Percentiles rank a stretch among this genome's conserved stretches.
Conservation (phyloP, 2,797 vertebrate genomes). For the Pagetopsis macropterus region DNA sequence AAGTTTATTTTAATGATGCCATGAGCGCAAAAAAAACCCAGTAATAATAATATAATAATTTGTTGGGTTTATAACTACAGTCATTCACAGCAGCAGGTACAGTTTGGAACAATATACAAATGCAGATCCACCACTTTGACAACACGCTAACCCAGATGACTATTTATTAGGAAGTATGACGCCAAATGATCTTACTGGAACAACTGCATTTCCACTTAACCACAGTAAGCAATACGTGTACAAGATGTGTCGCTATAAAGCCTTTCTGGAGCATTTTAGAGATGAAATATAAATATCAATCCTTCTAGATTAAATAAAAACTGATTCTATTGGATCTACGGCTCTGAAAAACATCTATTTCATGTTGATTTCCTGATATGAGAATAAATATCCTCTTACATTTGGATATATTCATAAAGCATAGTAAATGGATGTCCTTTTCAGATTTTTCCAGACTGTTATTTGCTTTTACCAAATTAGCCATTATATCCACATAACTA, state of each 20-base stretch:
- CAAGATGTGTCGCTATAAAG: not conserved
- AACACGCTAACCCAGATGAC: not conserved
- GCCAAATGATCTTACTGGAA: not conserved
- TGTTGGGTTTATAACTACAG: slow-evolving; percentile 21
- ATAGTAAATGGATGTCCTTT: too few relatives aligned
- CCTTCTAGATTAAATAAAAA: too few relatives aligned
- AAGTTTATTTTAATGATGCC: slow-evolving; percentile 37
- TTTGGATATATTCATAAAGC: too few relatives aligned
- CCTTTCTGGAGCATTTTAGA: slow-evolving; percentile 13
- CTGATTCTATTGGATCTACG: not conserved
- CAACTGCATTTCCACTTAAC: not conserved
- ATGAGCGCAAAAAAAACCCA: not conserved
- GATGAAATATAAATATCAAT: not conserved
- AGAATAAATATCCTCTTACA: too few relatives aligned
- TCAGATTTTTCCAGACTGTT: too few relatives aligned
- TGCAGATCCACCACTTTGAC: not conserved
- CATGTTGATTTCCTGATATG: too few relatives aligned
- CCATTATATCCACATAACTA: too few relatives aligned
- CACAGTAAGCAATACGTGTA: not conserved
- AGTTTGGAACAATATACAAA: slow-evolving; percentile 3
- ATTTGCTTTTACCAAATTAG: too few relatives aligned
- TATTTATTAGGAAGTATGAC: not conserved
- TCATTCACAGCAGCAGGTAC: slow-evolving; percentile 8
- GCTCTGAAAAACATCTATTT: not conserved
- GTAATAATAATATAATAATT: slow-evolving; percentile 3